Conservation (phyloP, 2,888 invertebrate genomes). For the Nesidiocoris tenuis region DNA sequence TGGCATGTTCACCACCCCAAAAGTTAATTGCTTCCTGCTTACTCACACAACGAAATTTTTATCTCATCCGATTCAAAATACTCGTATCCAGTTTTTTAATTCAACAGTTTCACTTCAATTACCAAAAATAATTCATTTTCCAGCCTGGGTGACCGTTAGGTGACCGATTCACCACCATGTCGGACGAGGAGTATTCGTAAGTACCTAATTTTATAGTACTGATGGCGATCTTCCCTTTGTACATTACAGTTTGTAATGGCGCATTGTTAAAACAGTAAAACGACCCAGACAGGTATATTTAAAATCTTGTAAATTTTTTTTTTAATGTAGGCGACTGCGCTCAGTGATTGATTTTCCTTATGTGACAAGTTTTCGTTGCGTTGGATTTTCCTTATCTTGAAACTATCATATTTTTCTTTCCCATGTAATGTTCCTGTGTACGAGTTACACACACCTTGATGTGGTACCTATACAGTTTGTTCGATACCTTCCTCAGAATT, state of each 20-base stretch:
- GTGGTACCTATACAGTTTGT: background rate
- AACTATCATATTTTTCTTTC: background rate
- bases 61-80: no score
- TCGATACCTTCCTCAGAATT: background rate
- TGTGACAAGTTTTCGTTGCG: background rate
- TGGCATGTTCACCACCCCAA: no score
- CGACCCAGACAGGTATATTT: background rate
- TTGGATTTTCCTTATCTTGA: background rate
- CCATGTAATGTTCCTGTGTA: background rate
- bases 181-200: conserved; percentile 95
- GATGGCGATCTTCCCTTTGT: background rate
- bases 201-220: no score
- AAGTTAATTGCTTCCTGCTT: no score
- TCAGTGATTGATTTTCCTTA: no score
- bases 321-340: background rate
- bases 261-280: no score
- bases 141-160: conserved; percentile 41
- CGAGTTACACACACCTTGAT: background rate
- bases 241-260: no score
- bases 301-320: background rate
- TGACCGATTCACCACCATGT: conserved; percentile 64
- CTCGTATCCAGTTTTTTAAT: no score
- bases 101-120: no score
- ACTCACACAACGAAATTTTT: no score
- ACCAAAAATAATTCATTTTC: no score